Percentiles rank a stretch among this genome's conserved stretches.
phyloP scores from a whole-genome alignment of 2,113 vertebrate genomes.

The Laticauda laticaudata region DNA sequence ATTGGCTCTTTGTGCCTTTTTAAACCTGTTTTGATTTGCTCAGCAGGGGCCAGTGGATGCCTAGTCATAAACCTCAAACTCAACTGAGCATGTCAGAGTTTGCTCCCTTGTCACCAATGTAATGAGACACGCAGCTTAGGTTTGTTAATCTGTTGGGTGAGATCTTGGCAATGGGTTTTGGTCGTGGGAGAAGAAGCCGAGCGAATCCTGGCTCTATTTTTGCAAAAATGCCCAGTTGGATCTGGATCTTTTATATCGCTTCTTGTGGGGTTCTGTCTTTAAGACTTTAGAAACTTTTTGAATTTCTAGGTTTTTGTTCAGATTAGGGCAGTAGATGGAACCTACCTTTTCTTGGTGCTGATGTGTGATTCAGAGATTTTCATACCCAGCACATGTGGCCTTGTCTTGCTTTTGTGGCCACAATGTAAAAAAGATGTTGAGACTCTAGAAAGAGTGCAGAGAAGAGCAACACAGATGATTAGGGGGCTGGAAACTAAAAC shows the following conservation, averaged over 20 bases:
- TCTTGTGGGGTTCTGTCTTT: rapidly evolving
- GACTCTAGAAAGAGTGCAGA: too few species aligned
- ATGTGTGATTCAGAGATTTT: conserved; percentile 7
- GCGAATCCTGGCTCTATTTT: neutral
- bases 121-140: neutral
- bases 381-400: neutral
- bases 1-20: neutral
- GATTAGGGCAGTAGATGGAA: conserved; percentile 11
- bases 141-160: neutral
- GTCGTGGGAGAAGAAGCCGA: neutral
- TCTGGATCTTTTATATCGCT: neutral
- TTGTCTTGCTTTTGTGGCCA: too few species aligned
- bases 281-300: neutral
- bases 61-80: neutral
- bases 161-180: neutral
- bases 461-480: too few species aligned
- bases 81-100: neutral
- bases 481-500: too few species aligned
- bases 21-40: neutral
- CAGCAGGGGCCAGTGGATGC: neutral
- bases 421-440: too few species aligned
- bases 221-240: neutral
- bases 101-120: neutral
- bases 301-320: neutral
- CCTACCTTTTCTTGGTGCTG: conserved; percentile 14